phyloP scores from a whole-genome alignment of 1,140 invertebrate species.

The Drosophila tsacasi region DNA sequence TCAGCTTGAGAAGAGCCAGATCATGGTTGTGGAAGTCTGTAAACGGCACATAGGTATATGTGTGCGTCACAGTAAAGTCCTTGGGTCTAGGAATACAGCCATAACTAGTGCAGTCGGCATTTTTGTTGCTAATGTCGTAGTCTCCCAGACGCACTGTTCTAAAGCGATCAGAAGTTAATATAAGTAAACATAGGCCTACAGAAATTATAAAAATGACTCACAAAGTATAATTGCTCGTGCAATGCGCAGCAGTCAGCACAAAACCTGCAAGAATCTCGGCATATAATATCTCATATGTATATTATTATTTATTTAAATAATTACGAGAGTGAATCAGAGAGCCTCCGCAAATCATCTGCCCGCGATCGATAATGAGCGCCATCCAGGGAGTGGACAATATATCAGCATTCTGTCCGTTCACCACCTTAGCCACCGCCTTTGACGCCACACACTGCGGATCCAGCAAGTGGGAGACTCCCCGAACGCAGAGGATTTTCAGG shows the following conservation, averaged over 20 bases:
- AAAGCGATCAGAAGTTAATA: not conserved
- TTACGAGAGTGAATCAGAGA: conserved; percentile 11
- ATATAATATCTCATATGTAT: no score
- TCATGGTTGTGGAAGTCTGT: not conserved
- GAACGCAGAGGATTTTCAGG: not conserved
- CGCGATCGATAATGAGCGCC: not conserved
- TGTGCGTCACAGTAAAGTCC: not conserved
- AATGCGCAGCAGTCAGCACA: conserved; percentile 7
- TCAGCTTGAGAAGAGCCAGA: not conserved
- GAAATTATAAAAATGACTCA: not conserved
- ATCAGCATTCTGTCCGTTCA: not conserved
- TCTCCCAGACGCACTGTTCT: conserved; percentile 6
- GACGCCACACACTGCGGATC: not conserved
- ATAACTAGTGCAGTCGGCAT: not conserved
- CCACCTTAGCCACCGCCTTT: not conserved
- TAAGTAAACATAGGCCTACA: not conserved
- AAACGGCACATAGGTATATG: not conserved
- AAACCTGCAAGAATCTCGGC: not conserved
- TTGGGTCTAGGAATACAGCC: not conserved
- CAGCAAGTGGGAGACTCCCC: not conserved
- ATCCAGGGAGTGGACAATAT: conserved; percentile 11
- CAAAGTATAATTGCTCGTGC: not conserved
- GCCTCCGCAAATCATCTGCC: not conserved
- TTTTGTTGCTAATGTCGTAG: not conserved
- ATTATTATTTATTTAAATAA: not conserved